phyloP scores from a whole-genome alignment of 2,797 vertebrate species.

The Sebastes nivosus region DNA sequence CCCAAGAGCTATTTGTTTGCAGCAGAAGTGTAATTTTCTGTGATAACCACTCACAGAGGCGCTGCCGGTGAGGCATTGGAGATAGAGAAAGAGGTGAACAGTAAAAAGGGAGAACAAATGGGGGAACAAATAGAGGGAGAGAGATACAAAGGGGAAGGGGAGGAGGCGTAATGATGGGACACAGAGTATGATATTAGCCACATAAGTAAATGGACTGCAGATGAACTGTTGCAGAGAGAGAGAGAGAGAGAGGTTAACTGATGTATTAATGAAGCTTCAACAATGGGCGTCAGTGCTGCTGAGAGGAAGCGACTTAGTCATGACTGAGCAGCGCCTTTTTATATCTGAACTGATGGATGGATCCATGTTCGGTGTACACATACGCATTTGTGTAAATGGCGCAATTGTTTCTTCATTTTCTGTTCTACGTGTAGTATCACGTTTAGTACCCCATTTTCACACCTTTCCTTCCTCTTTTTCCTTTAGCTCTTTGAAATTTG shows the following conservation, averaged over 20 bases:
- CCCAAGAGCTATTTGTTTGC: slow-evolving; percentile 55
- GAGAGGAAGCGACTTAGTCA: slow-evolving; percentile 28
- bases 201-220: slow-evolving; percentile 30
- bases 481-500: no score
- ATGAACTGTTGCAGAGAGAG: slow-evolving; percentile 35
- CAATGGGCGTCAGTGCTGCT: slow-evolving; percentile 48
- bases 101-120: slow-evolving; percentile 44
- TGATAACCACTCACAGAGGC: slow-evolving; percentile 42
- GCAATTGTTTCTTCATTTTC: neutral
- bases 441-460: no score
- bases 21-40: slow-evolving; percentile 48
- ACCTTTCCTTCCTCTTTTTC: no score
- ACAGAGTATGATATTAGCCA: slow-evolving; percentile 20
- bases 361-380: neutral
- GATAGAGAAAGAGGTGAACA: slow-evolving; percentile 38
- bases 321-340: slow-evolving; percentile 31
- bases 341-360: neutral
- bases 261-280: slow-evolving; percentile 53
- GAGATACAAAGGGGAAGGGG: neutral
- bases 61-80: slow-evolving; percentile 16
- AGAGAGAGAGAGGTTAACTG: slow-evolving; percentile 26
- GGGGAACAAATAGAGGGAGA: slow-evolving; percentile 35
- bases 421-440: accelerated
- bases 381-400: neutral
- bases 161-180: slow-evolving; percentile 15